Evolutionary conservation across 2,113 vertebrate species (phyloP).

Genomic region (Macroglossus sobrinus): DNA sequence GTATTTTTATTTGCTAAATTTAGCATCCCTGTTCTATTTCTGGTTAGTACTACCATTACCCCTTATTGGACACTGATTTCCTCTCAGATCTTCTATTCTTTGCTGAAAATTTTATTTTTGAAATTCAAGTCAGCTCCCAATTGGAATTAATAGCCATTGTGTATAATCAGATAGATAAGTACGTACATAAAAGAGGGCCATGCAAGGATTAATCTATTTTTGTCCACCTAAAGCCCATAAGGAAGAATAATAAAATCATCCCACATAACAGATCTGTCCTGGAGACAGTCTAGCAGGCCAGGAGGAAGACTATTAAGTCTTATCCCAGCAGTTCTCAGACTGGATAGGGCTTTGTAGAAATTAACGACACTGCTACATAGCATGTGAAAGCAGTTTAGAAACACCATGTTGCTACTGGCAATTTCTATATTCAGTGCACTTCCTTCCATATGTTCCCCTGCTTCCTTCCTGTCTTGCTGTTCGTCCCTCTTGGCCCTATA

Average conservation of each 20-base stretch:
- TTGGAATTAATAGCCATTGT: not conserved
- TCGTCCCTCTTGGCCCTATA: not conserved
- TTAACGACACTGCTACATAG: fast-evolving
- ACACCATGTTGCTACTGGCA: fast-evolving
- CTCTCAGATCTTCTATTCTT: not conserved
- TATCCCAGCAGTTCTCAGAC: not conserved
- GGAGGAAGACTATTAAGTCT: not conserved
- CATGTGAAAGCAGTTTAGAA: not conserved
- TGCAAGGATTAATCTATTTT: not conserved
- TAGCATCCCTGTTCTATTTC: not conserved
- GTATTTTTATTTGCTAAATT: conserved; percentile 1
- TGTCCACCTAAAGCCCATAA: not conserved
- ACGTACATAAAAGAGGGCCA: not conserved
- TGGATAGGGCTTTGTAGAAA: not conserved
- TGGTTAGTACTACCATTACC: not conserved
- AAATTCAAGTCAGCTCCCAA: not conserved
- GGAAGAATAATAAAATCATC: not conserved
- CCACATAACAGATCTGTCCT: not conserved
- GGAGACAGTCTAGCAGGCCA: not conserved
- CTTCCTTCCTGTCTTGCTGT: not conserved
- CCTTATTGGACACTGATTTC: not conserved
- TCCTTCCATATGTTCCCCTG: not conserved
- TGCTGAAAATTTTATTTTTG: not conserved
- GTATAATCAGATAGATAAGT: not conserved
- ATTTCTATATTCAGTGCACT: not conserved